Evolutionary conservation across 2,113 vertebrate genomes (phyloP).

Genomic region (Vulpes vulpes): DNA sequence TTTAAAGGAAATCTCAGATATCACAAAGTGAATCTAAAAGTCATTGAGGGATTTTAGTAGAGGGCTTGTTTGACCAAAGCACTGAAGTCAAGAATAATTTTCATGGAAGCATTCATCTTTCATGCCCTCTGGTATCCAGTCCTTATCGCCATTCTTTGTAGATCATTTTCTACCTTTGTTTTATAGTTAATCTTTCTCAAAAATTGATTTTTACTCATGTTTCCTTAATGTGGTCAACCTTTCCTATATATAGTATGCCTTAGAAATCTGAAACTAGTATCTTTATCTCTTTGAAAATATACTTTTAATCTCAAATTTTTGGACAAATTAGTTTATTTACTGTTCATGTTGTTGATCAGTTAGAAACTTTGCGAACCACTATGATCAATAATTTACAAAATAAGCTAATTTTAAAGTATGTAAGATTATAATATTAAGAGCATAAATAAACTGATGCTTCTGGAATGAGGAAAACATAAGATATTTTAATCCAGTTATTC

Average conservation of each 20-base stretch:
- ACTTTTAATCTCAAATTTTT: background rate
- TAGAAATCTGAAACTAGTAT: background rate
- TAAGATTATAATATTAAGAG: background rate
- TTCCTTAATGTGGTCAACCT: background rate
- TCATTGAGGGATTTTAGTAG: background rate
- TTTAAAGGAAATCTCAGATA: background rate
- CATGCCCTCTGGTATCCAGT: background rate
- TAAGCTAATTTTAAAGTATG: background rate
- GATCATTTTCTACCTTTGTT: background rate
- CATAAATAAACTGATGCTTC: background rate
- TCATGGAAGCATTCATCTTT: background rate
- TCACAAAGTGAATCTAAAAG: conserved; percentile 6
- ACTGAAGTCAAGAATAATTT: background rate
- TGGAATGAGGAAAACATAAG: background rate
- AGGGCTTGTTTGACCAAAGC: background rate
- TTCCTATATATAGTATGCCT: background rate
- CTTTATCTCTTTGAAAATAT: background rate
- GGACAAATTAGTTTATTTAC: background rate
- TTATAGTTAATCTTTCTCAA: background rate
- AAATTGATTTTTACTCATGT: background rate
- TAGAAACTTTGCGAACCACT: background rate
- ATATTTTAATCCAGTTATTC: conserved; percentile 18
- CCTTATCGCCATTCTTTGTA: background rate
- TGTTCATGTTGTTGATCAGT: background rate
- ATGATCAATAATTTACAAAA: background rate